Conservation (phyloP, 2,888 invertebrate species). For the Oligia latruncula region DNA sequence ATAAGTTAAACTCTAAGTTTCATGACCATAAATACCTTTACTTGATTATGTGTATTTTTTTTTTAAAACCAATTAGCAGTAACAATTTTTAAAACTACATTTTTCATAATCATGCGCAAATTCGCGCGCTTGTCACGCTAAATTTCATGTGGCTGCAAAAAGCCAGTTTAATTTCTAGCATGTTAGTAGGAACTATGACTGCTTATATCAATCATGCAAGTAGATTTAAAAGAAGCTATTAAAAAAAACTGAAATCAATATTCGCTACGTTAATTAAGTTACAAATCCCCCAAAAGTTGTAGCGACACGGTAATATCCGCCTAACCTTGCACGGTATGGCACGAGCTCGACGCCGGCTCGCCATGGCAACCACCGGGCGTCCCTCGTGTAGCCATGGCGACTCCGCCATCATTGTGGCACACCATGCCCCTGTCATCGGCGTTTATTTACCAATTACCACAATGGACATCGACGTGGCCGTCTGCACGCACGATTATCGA, state of each 20-base stretch:
- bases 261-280: slow-evolving; percentile 68
- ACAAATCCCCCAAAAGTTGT: slow-evolving; percentile 68
- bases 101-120: slow-evolving; percentile 11
- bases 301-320: slow-evolving; percentile 45
- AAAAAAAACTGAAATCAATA: slow-evolving; percentile 60
- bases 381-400: slow-evolving; percentile 80
- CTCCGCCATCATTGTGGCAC: slow-evolving; percentile 66
- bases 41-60: slow-evolving; percentile 29
- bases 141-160: slow-evolving; percentile 24
- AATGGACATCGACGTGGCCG: slow-evolving; percentile 73
- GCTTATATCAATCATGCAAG: slow-evolving; percentile 14
- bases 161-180: not conserved
- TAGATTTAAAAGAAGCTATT: slow-evolving; percentile 19
- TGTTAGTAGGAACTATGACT: not conserved
- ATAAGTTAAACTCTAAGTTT: slow-evolving; percentile 26
- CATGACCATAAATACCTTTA: slow-evolving; percentile 49
- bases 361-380: slow-evolving; percentile 79
- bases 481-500: slow-evolving; percentile 71
- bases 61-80: not conserved
- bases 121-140: slow-evolving; percentile 25
- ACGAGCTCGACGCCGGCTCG: slow-evolving; percentile 60
- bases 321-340: slow-evolving; percentile 78
- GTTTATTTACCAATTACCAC: slow-evolving; percentile 83
- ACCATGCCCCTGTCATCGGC: slow-evolving; percentile 71
- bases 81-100: not conserved